Evolutionary conservation across 2,888 invertebrate genomes (phyloP), one percentile per base, ranked within the genome.

Genomic region (Sabatieria punctata): DNA sequence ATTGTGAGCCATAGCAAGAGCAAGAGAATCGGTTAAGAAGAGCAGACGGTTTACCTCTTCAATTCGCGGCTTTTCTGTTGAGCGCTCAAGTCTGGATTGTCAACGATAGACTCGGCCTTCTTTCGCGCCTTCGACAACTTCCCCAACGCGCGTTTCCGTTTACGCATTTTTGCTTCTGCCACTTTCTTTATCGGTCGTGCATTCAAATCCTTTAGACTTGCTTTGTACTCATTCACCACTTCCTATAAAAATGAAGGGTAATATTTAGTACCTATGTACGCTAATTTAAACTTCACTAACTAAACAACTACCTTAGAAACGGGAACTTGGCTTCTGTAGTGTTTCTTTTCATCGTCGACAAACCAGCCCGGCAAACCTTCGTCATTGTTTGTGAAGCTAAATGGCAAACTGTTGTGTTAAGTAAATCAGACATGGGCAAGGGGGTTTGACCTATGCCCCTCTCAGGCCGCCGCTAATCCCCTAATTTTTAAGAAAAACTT

Each of bases 181-280:
- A 97, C 84, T 59, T 97, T 97, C 72, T 95, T 97, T 51, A 95
- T 89, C 15, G 97, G 89, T 51, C 89, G 75, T 0, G 82, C 82
- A 68, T 97, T 86, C 35, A 97, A 77, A 55, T 88, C 91, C 56
- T 68, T 69, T 57, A 68, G 60, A 51, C 80, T 80, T 45, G 71
- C 65, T 56, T 80, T 78, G 66, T 93, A 93, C 60, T 88, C 83
- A 36, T 82, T 77, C 0, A 84, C 77, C 48, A 68, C 68, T 22
- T 57, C 61, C 57, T 61, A 43, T 19, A 53, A 50, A 36, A 22
- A 2, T 11, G 18, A 22, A 37, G n/a, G n/a, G n/a, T n/a, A n/a
- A n/a, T n/a, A n/a, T n/a, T 19, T 13, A 27, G 41, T n/a, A 39
- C 15, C n/a, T 30, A 30, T 8, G 30, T 30, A 30, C 30, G 15